Conservation (phyloP, 2,888 invertebrate species). For the Orthonychiurus folsomi region DNA sequence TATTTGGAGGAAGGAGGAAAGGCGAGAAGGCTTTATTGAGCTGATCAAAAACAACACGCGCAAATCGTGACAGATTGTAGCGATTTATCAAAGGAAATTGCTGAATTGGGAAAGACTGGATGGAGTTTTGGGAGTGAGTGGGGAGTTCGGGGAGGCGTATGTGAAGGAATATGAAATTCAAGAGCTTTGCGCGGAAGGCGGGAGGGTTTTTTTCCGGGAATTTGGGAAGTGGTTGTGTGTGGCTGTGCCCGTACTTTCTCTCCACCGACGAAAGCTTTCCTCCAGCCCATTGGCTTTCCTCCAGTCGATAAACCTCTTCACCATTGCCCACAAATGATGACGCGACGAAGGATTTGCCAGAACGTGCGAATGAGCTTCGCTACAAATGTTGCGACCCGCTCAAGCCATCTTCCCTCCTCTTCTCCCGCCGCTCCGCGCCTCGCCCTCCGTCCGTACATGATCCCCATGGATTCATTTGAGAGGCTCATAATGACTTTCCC, state of each 20-base stretch:
- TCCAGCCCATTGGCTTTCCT: conserved; percentile 38
- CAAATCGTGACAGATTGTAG: conserved; percentile 40
- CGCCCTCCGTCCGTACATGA: too few species aligned
- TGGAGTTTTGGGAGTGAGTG: conserved; percentile 4
- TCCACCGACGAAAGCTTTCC: conserved; percentile 33
- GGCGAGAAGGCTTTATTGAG: conserved; percentile 33
- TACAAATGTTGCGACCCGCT: conserved; percentile 39
- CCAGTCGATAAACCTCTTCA: conserved; percentile 34
- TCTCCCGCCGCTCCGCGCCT: not conserved
- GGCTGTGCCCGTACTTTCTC: conserved; percentile 9
- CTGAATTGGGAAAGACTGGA: conserved; percentile 32
- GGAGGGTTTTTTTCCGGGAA: too few species aligned
- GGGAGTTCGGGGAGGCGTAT: not conserved
- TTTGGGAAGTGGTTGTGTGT: too few species aligned
- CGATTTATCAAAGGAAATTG: conserved; percentile 39
- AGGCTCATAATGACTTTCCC: conserved; percentile 40
- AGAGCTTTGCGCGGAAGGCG: conserved; percentile 21
- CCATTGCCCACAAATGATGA: conserved; percentile 37
- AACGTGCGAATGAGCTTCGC: conserved; percentile 41
- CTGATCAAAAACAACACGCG: conserved; percentile 38
- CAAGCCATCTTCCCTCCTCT: conserved; percentile 12
- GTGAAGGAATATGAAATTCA: conserved; percentile 35
- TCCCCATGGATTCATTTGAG: conserved; percentile 42
- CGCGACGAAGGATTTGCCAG: conserved; percentile 34
- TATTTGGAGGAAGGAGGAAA: too few species aligned